phyloP scores from a whole-genome alignment of 2,113 vertebrate genomes.

The Megaptera novaeangliae region DNA sequence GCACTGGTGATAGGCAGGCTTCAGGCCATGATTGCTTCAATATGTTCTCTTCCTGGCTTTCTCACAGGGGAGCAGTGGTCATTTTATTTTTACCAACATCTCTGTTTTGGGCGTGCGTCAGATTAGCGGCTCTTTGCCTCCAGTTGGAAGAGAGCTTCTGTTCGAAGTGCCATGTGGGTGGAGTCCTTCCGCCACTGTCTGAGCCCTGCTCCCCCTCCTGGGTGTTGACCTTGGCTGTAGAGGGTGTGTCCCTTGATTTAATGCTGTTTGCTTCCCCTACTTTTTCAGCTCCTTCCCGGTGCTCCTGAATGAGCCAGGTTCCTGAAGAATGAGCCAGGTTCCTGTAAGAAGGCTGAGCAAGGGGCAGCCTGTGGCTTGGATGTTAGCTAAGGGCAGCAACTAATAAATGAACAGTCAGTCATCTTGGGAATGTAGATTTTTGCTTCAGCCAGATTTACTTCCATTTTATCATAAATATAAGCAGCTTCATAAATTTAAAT shows the following conservation, averaged over 20 bases:
- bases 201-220: not conserved
- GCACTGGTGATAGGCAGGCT: slow-evolving; percentile 41
- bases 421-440: slow-evolving; percentile 24
- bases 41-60: slow-evolving; percentile 66
- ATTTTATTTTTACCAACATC: slow-evolving; percentile 65
- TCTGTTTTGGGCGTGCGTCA: slow-evolving; percentile 48
- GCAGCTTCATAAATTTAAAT: slow-evolving; percentile 62
- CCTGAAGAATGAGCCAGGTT: not conserved
- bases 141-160: slow-evolving; percentile 50
- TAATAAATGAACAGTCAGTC: slow-evolving; percentile 23
- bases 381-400: not conserved
- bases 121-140: slow-evolving; percentile 38
- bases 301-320: slow-evolving; percentile 34
- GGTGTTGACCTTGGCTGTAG: slow-evolving; percentile 37
- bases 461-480: slow-evolving; percentile 56
- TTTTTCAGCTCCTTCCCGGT: not conserved
- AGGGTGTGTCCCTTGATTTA: slow-evolving; percentile 63
- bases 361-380: not conserved
- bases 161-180: slow-evolving; percentile 53
- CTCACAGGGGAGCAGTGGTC: slow-evolving; percentile 46
- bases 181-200: slow-evolving; percentile 50
- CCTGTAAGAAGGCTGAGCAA: not conserved
- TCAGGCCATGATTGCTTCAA: slow-evolving; percentile 49
- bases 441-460: slow-evolving; percentile 46
- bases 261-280: not conserved